phyloP scores from a whole-genome alignment of 2,113 vertebrate genomes.

The Beaufortia kweichowensis region DNA sequence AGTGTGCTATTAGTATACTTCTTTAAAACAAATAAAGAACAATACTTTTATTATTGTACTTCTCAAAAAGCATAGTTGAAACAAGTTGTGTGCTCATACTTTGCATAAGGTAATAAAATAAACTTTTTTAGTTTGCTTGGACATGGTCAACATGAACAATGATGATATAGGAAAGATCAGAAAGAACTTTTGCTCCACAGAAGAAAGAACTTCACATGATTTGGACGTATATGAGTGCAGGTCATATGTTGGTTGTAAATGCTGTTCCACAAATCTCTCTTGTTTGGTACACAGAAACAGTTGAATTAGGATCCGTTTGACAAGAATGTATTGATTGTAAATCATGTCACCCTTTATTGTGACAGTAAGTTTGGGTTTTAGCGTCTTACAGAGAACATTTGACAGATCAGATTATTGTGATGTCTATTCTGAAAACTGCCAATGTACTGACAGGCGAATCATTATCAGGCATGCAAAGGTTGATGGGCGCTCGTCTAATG shows the following conservation, averaged over 20 bases:
- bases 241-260: neutral
- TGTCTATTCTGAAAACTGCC: constrained; percentile 46
- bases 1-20: no score
- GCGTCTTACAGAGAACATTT: constrained; percentile 5
- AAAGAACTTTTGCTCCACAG: no score
- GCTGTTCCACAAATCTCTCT: neutral
- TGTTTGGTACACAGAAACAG: neutral
- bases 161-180: no score
- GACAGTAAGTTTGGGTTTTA: constrained; percentile 1
- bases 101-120: no score
- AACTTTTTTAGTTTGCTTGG: no score
- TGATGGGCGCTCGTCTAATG: constrained; percentile 48
- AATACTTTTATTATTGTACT: no score
- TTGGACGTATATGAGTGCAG: no score
- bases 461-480: constrained; percentile 45
- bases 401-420: constrained; percentile 52
- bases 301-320: neutral
- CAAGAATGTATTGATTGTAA: neutral
- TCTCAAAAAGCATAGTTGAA: no score
- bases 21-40: no score
- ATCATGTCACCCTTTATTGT: neutral
- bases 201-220: no score
- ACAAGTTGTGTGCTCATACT: no score
- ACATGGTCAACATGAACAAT: no score
- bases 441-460: constrained; percentile 45